A percentile compares a stretch with the other conserved stretches of the same genome.
Evolutionary conservation across 2,797 vertebrate genomes (phyloP).

Genomic region (Anguilla megastoma): DNA sequence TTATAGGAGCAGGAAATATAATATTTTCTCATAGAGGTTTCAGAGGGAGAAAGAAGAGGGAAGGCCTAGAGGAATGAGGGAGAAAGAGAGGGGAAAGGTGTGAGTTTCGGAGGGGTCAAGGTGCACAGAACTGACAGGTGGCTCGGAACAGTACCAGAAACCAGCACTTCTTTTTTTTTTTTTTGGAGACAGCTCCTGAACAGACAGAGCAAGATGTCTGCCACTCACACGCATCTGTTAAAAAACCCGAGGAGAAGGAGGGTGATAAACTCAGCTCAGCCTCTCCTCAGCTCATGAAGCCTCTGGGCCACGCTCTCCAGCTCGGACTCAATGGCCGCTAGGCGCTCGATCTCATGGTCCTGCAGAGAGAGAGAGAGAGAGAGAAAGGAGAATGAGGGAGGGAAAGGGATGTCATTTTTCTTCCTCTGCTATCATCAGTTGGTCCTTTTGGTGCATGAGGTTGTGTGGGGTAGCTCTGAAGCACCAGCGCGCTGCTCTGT

Average conservation of each 20-base stretch:
- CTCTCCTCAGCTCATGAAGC: slow-evolving; percentile 81
- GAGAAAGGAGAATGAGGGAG: slow-evolving; percentile 19
- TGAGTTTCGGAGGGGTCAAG: slow-evolving; percentile 10
- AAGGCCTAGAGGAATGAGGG: slow-evolving; percentile 38
- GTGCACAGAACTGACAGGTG: neutral
- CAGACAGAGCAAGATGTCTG: neutral
- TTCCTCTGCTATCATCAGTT: neutral
- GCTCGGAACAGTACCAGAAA: neutral
- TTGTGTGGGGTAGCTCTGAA: neutral
- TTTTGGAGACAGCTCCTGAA: neutral
- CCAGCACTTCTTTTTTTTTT: neutral
- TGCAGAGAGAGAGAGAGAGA: slow-evolving; percentile 45
- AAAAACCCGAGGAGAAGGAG: neutral
- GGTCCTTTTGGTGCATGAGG: neutral
- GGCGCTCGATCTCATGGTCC: slow-evolving; percentile 86
- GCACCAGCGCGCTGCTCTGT: neutral
- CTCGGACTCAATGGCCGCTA: slow-evolving; percentile 91
- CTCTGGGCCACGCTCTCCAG: slow-evolving; percentile 89
- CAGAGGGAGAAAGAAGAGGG: slow-evolving; percentile 48
- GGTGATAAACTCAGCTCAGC: slow-evolving; percentile 52
- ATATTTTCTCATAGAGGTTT: slow-evolving; percentile 45
- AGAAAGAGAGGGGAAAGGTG: slow-evolving; percentile 45
- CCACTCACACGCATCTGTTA: neutral
- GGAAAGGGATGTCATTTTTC: neutral
- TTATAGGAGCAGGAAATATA: slow-evolving; percentile 54